Evolutionary conservation across 1,140 invertebrate genomes (phyloP), one percentile per base, ranked within the genome.

Genomic region (Magallana ariakensis): DNA sequence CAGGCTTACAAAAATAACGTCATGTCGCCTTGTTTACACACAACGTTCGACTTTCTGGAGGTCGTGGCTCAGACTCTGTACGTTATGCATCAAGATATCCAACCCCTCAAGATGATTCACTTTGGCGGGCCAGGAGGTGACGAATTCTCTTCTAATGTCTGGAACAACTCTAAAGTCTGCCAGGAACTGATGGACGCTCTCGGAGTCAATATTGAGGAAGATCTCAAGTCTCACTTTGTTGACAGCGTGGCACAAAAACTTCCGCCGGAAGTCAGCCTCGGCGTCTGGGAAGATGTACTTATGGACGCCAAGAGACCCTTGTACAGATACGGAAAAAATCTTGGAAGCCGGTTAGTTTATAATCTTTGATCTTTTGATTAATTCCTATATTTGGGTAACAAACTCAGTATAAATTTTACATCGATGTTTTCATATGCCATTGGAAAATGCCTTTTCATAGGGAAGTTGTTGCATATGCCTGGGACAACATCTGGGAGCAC

Each of bases 121-220:
- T 91, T 94, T 80, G 94, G 94, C 5, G 94, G 94, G 5, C 91
- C 93, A 46, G 94, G 93, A 9, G 94, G 94, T 7, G 94, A 94
- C 85, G 94, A 94, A 82, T 92, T 94, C 7, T 88, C 92, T 1
- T 62, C 80, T 4, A 89, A 85, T 9, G 91, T 89, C 2, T 93
- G 92, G 93, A 53, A 86, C 19, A 90, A 90, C 62, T 93, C 93
- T 7, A 80, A 90, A 0, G 90, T 89, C 4, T 93, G 93, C 84
- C 60, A 86, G 0, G 57, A 84, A 80, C 54, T 70, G 55, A 55
- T 56, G 22, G 11, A 55, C 15, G 5, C 58, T 2, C 46, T 22
- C 6, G 83, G 46, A 9, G 46, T 54, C 13, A 16, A 56, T 53
- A 81, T 56, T 22, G 15, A 13, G 1, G 46, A n/a, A 0, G n/a